Evolutionary conservation across 2,797 vertebrate genomes (phyloP), one percentile per base, ranked within the genome.

Genomic region (Bradypodion pumilum): DNA sequence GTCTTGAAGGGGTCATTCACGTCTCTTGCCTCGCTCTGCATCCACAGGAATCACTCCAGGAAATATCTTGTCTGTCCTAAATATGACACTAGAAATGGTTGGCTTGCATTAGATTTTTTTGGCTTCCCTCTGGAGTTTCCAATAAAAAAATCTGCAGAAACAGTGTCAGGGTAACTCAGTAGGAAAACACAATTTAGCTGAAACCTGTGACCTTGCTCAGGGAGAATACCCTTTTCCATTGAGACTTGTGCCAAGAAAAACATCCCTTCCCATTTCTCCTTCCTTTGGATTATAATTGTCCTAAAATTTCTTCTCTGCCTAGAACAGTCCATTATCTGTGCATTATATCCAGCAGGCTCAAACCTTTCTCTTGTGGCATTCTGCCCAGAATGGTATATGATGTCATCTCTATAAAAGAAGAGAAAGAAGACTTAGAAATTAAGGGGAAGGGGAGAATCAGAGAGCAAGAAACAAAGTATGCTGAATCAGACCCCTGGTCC

Each of bases 121-220:
- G 74, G 16, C 37, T 65, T 60, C 29, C 60, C 23, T 60, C 76
- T 23, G 80, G 19, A 66, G 35, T 62, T 23, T 82, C 83, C 35
- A 83, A 89, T 29, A 59, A 62, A 70, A 70, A 56, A 63, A 27
- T 69, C 25, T 60, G 66, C 32, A 80, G 32, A 77, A 78, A 73
- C 78, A 73, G 72, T 82, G 62, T 63, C 74, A 73, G 73, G 35
- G 25, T 69, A 85, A 85, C 35, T 72, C 27, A 13, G 27, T 21
- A 63, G 29, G 56, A 70, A 49, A 72, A 69, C 15, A 60, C 27
- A 46, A 16, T 74, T 86, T 46, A 23, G 70, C 56, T 85, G 19
- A 19, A 75, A 10, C 46, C 68, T 7, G 23, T 59, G 2, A 27
- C 52, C 56, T 74, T 74, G 49, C 32, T n/a, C 19, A 59, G 86